Base-by-base conservation (phyloP, 2,888 invertebrate species). In the Agrilus mali region DNA sequence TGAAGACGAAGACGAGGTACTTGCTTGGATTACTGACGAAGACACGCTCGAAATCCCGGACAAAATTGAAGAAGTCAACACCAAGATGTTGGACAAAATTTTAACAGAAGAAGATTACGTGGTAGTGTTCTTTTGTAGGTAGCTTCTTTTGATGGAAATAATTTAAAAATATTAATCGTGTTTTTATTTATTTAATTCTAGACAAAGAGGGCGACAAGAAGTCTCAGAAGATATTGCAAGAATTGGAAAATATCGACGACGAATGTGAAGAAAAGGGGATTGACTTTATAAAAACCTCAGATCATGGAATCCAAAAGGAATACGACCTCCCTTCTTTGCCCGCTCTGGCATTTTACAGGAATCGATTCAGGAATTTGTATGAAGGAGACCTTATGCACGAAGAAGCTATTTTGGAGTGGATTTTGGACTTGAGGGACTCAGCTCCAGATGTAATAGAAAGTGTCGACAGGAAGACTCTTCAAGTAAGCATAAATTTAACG, bases 91-190 rank as follows among this genome's bases (percentile, higher is more conserved):
- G 61, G 90, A 92, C 58, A 90, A 89, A 61, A 85, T 92, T 52
- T 71, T 93, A 48, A 78, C 82, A 47, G 87, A 88, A 63, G 87
- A 88, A 54, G 85, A 89, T 55, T 85, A 88, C 58, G 82, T 92
- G 39, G 92, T 92, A 38, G 90, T 92, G 14, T 89, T 90, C 64
- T 93, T 93, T 72, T 93, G 90, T 92, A 72, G 80, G 87, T 75
- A 33, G 34, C 13, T 10, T 41, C 7, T 20, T 35, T 34, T 20
- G 13, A 34, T 41, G 16, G 17, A 17, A 5, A 15, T 3, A 22
- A 22, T 41, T 10, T n/a, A 12, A 33, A 15, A 22, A 15, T 3
- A 32, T 15, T 33, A 32, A 43, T 36, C 2, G 12, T 16, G 13
- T 38, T 44, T 44, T n/a, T 40, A 22, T 32, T 33, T 8, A 7